phyloP scores from a whole-genome alignment of 2,888 invertebrate species.

The Lasioglossum leucozonium region DNA sequence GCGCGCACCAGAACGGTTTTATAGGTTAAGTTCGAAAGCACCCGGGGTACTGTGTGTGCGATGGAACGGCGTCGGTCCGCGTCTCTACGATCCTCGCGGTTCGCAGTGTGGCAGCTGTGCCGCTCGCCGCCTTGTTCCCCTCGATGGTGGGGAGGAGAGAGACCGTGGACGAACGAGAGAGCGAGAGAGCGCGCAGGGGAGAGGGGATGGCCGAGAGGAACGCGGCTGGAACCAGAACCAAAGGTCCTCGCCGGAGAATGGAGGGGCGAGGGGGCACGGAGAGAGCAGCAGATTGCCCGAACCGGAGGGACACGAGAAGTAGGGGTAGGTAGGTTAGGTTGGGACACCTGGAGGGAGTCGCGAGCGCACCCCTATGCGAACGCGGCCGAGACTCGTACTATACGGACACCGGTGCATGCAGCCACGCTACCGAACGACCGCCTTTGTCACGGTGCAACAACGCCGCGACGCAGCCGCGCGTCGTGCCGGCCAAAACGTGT shows the following conservation, averaged over 20 bases:
- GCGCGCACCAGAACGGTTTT: slow-evolving; percentile 33
- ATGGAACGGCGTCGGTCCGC: slow-evolving; percentile 66
- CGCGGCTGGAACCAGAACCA: slow-evolving; percentile 35
- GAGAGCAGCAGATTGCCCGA: slow-evolving; percentile 53
- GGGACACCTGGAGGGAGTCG: slow-evolving; percentile 61
- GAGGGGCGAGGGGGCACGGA: background rate
- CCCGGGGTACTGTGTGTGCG: slow-evolving; percentile 16
- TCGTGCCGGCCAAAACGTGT: no score
- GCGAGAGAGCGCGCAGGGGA: slow-evolving; percentile 15
- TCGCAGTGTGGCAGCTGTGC: slow-evolving; percentile 71
- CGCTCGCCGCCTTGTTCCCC: slow-evolving; percentile 45
- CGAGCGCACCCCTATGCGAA: slow-evolving; percentile 69
- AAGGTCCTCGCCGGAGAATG: slow-evolving; percentile 30
- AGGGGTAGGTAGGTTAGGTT: slow-evolving; percentile 70
- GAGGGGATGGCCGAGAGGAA: slow-evolving; percentile 21
- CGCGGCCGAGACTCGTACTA: slow-evolving; percentile 66
- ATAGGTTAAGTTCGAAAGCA: slow-evolving; percentile 60
- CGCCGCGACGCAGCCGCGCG: no score
- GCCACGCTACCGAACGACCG: slow-evolving; percentile 18
- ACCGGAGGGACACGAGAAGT: slow-evolving; percentile 63
- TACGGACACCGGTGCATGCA: slow-evolving; percentile 24
- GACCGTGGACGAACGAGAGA: slow-evolving; percentile 17
- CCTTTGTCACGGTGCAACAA: background rate
- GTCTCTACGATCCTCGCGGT: slow-evolving; percentile 67
- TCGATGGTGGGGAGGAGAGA: slow-evolving; percentile 51